These are phyloP conservation scores for Leontopithecus rosalia DNA, from an alignment of 2,797 vertebrate genomes.

Conservation along the genomic window DNA sequence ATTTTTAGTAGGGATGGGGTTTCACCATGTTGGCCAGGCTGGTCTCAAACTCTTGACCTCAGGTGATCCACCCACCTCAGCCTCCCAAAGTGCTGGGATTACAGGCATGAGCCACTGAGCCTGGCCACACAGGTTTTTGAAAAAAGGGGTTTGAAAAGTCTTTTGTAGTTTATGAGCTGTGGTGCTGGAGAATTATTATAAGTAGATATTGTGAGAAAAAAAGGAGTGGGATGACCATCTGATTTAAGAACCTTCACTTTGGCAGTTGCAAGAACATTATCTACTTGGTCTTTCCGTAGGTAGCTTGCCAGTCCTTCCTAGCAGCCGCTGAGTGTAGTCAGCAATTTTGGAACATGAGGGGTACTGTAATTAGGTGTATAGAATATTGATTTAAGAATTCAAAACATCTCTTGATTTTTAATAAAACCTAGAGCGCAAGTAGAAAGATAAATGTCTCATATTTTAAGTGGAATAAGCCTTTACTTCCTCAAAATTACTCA, in stretches of 20 bases:
- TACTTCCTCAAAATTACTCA: constrained; percentile 13
- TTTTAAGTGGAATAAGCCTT: neutral
- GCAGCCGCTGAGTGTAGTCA: constrained; percentile 53
- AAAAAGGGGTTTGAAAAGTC: neutral
- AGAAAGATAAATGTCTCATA: neutral
- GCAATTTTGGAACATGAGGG: neutral
- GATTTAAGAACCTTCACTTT: constrained; percentile 18
- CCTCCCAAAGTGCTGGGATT: too few species aligned
- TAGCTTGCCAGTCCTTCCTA: neutral
- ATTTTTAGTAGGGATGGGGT: too few species aligned
- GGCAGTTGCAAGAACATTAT: neutral
- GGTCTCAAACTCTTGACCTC: too few species aligned
- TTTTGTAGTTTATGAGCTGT: neutral
- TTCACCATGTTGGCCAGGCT: too few species aligned
- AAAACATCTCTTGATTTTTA: constrained; percentile 10
- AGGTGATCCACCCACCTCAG: too few species aligned
- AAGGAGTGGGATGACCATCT: neutral
- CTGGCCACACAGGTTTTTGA: neutral
- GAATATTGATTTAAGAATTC: neutral
- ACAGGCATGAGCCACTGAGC: too few species aligned
- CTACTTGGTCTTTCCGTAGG: neutral
- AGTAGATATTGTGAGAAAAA: neutral
- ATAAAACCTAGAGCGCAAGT: constrained; percentile 3
- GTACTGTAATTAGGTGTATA: constrained; percentile 20
- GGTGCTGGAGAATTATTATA: neutral